phyloP scores from a whole-genome alignment of 2,797 vertebrate species.

The Eulemur coronatus region DNA sequence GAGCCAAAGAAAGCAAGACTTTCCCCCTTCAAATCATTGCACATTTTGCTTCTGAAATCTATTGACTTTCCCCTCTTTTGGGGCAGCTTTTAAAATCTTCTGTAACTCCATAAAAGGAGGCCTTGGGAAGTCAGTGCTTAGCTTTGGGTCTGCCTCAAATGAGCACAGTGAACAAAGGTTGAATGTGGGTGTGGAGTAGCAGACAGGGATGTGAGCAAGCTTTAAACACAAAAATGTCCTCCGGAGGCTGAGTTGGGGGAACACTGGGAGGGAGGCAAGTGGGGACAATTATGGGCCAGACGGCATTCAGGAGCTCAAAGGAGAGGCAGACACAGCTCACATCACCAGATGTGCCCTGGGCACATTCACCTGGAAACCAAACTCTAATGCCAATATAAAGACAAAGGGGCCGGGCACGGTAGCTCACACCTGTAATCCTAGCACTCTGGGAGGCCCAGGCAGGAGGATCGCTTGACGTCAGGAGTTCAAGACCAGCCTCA shows the following conservation, averaged over 20 bases:
- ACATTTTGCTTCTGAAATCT: not conserved
- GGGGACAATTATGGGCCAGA: accelerated
- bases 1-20: not conserved
- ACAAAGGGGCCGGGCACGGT: too few relatives aligned
- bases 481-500: too few relatives aligned
- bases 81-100: not conserved
- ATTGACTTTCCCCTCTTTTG: not conserved
- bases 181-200: not conserved
- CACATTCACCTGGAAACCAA: not conserved
- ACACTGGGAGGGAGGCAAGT: not conserved
- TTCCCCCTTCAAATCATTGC: not conserved
- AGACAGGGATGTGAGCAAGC: not conserved
- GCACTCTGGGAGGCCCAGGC: too few relatives aligned
- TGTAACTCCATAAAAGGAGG: not conserved
- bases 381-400: not conserved
- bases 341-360: not conserved
- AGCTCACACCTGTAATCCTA: too few relatives aligned
- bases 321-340: not conserved
- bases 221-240: not conserved
- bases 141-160: not conserved
- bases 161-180: not conserved
- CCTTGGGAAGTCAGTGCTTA: not conserved
- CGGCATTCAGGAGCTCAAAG: not conserved
- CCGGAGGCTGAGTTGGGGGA: not conserved
- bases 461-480: too few relatives aligned